These are phyloP conservation scores for Hyalella azteca DNA, from an alignment of 2,888 invertebrate genomes.

Conservation along the genomic window DNA sequence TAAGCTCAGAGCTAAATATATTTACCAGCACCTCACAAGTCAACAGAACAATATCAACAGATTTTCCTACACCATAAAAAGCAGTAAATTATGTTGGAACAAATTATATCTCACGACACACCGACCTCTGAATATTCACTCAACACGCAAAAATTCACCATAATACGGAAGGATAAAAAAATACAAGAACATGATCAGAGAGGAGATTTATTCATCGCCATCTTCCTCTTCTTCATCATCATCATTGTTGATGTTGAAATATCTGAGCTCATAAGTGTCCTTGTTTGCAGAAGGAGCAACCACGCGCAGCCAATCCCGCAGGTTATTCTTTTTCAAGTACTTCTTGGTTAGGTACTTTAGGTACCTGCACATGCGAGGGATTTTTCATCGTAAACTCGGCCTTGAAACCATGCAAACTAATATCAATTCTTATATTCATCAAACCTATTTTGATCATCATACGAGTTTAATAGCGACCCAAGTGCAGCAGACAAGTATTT, in stretches of 20 bases:
- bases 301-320: conserved; percentile 98
- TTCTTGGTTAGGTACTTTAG: conserved; percentile 99
- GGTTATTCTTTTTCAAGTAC: conserved; percentile 98
- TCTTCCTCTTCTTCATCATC: conserved; percentile 82
- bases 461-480: too few relatives aligned
- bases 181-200: neutral
- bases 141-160: too few relatives aligned
- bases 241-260: conserved; percentile 87
- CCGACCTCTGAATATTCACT: too few relatives aligned
- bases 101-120: too few relatives aligned
- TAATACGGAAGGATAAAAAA: neutral
- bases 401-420: too few relatives aligned
- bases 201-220: conserved; percentile 71
- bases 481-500: too few relatives aligned
- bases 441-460: neutral
- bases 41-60: too few relatives aligned
- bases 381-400: too few relatives aligned
- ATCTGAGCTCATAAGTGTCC: conserved; percentile 96
- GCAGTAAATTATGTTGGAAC: too few relatives aligned
- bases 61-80: too few relatives aligned
- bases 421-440: conserved; percentile 39
- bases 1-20: too few relatives aligned
- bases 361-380: conserved; percentile 75
- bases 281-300: conserved; percentile 84
- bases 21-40: too few relatives aligned